A percentile compares a stretch with the other conserved stretches of the same genome.
These are phyloP conservation scores for Acropternis orthonyx DNA, from an alignment of 2,797 vertebrate species.

Conservation along the genomic window DNA sequence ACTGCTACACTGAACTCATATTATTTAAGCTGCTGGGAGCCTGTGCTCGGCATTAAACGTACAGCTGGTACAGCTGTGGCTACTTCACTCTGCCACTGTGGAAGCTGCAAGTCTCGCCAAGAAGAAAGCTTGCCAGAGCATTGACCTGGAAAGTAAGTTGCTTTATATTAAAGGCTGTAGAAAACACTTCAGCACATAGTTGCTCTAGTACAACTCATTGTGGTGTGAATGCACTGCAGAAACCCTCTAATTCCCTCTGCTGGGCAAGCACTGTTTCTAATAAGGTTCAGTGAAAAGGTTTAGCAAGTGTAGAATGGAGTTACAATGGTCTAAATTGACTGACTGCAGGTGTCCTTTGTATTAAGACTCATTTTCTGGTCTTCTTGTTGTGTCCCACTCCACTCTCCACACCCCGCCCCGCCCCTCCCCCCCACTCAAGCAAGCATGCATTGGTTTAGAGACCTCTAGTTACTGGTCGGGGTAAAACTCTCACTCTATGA, in stretches of 20 bases:
- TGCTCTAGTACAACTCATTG: background rate
- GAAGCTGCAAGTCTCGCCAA: background rate
- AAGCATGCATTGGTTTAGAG: background rate
- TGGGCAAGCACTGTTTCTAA: background rate
- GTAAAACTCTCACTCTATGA: background rate
- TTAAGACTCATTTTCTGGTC: background rate
- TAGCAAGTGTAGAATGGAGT: background rate
- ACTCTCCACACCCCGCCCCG: too few relatives aligned
- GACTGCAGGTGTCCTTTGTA: background rate
- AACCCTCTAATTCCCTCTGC: background rate
- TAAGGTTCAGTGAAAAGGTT: conserved; percentile 2
- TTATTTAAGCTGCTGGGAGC: conserved; percentile 33
- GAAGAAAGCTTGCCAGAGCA: background rate
- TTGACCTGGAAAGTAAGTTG: conserved; percentile 21
- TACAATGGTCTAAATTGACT: background rate
- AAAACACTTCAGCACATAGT: background rate
- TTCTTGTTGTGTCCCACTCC: background rate
- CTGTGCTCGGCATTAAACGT: background rate
- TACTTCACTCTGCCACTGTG: conserved; percentile 32
- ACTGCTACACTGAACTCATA: background rate
- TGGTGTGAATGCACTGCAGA: background rate
- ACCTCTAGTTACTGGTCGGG: background rate
- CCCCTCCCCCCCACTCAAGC: background rate
- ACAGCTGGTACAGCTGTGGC: conserved; percentile 61
- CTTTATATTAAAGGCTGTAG: background rate